Evolutionary conservation across 2,113 vertebrate genomes (phyloP).

Genomic region (Dipodomys stephensi): DNA sequence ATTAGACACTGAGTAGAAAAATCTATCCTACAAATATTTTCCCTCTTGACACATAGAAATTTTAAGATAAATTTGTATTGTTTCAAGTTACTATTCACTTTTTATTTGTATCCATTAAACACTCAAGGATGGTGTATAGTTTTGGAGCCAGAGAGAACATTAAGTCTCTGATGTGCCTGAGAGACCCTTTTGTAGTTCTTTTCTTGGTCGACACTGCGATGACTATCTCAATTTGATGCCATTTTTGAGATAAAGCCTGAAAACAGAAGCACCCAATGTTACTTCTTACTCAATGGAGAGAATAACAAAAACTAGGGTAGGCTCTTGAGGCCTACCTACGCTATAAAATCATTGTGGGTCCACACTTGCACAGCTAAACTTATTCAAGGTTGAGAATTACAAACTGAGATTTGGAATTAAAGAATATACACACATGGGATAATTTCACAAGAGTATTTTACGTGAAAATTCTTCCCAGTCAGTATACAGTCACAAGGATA

Average conservation of each 20-base stretch:
- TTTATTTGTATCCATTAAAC: not conserved
- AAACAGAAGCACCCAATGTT: too few species aligned
- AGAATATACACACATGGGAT: too few species aligned
- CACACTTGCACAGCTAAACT: not conserved
- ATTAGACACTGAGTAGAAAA: not conserved
- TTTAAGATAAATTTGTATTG: not conserved
- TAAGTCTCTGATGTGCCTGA: not conserved
- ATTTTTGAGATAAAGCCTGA: too few species aligned
- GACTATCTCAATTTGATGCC: not conserved
- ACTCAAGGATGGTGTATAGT: not conserved
- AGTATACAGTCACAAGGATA: not conserved
- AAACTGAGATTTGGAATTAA: not conserved
- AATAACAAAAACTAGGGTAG: not conserved
- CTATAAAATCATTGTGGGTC: too few species aligned
- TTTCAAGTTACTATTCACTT: not conserved
- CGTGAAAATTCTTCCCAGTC: too few species aligned
- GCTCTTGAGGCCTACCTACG: not conserved
- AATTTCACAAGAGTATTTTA: too few species aligned
- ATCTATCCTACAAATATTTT: not conserved
- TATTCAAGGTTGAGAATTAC: not conserved
- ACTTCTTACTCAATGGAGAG: too few species aligned
- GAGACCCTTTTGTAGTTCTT: not conserved
- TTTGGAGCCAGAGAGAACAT: not conserved
- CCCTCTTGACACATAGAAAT: not conserved
- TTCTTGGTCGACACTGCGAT: not conserved